Percentiles rank a stretch among this genome's conserved stretches.
Evolutionary conservation across 30 jellyfish, hydroid and myxozoan species (phyloP).

Genomic region (Turritopsis rubra): DNA sequence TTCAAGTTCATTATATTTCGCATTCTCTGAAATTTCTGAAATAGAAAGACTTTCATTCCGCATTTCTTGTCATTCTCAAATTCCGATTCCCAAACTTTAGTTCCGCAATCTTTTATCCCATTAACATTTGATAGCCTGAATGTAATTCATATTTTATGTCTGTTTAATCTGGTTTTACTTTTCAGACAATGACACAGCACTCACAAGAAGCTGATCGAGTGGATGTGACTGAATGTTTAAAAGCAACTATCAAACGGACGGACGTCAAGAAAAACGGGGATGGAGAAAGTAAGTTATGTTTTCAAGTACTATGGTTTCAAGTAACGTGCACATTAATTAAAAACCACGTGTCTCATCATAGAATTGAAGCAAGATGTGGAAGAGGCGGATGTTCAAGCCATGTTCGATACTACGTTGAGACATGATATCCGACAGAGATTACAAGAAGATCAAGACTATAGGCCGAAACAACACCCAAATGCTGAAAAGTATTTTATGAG

Average conservation of each 20-base stretch:
- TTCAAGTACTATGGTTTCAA: too few relatives aligned
- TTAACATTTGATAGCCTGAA: not conserved
- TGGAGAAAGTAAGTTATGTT: not conserved
- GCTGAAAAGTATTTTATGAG: conserved; percentile 56
- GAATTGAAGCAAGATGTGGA: conserved; percentile 24
- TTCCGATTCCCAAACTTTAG: too few relatives aligned
- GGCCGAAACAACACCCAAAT: conserved; percentile 65
- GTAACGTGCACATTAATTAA: too few relatives aligned
- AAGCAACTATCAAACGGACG: conserved; percentile 15
- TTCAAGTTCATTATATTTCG: not conserved
- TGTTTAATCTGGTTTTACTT: too few relatives aligned
- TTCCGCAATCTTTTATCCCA: too few relatives aligned
- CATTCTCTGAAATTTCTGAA: too few relatives aligned
- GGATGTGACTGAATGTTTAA: conserved; percentile 19
- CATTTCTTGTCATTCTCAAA: too few relatives aligned
- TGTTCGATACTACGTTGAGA: conserved; percentile 48
- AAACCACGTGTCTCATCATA: too few relatives aligned
- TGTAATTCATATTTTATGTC: not conserved
- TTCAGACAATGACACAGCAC: conserved; percentile 34
- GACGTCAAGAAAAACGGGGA: conserved; percentile 5
- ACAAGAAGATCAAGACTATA: conserved; percentile 65
- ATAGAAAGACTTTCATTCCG: too few relatives aligned
- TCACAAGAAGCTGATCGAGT: conserved; percentile 32
- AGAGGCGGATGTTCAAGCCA: conserved; percentile 17
- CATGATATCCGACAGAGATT: conserved; percentile 59